Base-by-base conservation (phyloP, 2,888 invertebrate genomes). In the Carpatolechia fugitivella region DNA sequence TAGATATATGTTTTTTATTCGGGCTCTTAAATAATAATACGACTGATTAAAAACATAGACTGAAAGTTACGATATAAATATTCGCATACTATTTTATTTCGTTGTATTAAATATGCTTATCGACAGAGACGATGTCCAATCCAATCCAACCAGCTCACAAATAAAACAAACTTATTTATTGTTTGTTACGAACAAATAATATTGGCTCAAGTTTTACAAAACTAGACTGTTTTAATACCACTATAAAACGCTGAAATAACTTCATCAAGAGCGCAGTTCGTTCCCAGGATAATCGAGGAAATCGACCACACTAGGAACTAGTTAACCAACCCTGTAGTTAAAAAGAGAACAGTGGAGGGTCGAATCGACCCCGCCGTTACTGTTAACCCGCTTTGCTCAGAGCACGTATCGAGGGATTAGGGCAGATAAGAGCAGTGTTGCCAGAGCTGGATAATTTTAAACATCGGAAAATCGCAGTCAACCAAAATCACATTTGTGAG, bases 401-500 rank as follows among this genome's bases (percentile, higher is more conserved):
- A 29, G 38, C 46, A 30, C 52, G 48, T 48, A 48, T 54, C 11
- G 24, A 13, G 50, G 54, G 38, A 54, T 48, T 54, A 54, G 38
- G 20, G 41, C 13, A 44, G 44, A 44, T 44, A 24, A 24, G 3
- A 24, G 24, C 6, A 6, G 24, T 24, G 24, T 24, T 24, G 3
- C 24, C 24, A 13, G 36, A 36, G n/a, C 36, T 14, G 14, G 10
- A n/a, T 20, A 1, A 54, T 55, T 58, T 62, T 64, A 60, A 67
- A 56, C 54, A 53, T 24, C 6, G 6, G 3, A 24, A 24, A 24
- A n/a, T n/a, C n/a, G n/a, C n/a, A n/a, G n/a, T n/a, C n/a, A n/a
- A n/a, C n/a, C n/a, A 24, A 24, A 6, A 24, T 24, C 24, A 6
- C 24, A n/a, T n/a, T n/a, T n/a, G n/a, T n/a, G n/a, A n/a, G n/a